Evolutionary conservation across 2,888 invertebrate genomes (phyloP).

Genomic region (Apotomis turbidana): DNA sequence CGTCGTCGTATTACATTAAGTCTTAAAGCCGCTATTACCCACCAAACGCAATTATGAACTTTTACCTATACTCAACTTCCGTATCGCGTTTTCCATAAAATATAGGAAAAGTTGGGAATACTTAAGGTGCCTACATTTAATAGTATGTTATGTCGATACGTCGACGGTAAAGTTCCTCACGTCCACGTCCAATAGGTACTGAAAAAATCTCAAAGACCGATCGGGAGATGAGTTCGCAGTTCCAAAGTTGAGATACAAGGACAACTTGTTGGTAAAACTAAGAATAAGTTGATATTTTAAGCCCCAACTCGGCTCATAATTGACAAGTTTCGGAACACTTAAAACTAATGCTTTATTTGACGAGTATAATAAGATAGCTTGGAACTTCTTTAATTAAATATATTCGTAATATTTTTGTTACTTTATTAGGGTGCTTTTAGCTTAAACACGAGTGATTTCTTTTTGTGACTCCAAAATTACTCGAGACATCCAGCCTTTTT

Average conservation of each 20-base stretch:
- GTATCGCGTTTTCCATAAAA: slow-evolving; percentile 67
- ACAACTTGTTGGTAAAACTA: slow-evolving; percentile 20
- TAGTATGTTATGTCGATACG: slow-evolving; percentile 50
- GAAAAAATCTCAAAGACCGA: slow-evolving; percentile 61
- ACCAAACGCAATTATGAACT: slow-evolving; percentile 22
- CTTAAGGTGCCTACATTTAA: slow-evolving; percentile 59
- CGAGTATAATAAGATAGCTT: neutral
- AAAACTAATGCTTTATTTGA: neutral
- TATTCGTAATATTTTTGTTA: no score
- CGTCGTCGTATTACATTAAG: no score
- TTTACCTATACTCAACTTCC: slow-evolving; percentile 36
- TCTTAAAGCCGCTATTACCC: neutral
- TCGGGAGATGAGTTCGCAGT: slow-evolving; percentile 46
- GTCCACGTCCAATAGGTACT: slow-evolving; percentile 57
- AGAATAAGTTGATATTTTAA: slow-evolving; percentile 29
- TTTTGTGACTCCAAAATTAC: no score
- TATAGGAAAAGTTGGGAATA: slow-evolving; percentile 66
- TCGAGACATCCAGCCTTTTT: no score
- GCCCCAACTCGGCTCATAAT: slow-evolving; percentile 13
- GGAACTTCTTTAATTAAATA: neutral
- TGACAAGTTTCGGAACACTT: neutral
- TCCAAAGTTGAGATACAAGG: slow-evolving; percentile 30
- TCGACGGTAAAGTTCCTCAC: slow-evolving; percentile 56
- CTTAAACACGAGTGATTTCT: no score
- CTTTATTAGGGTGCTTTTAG: no score